Base-by-base conservation (phyloP, 2,888 invertebrate genomes). In the Epistrophe grossulariae region DNA sequence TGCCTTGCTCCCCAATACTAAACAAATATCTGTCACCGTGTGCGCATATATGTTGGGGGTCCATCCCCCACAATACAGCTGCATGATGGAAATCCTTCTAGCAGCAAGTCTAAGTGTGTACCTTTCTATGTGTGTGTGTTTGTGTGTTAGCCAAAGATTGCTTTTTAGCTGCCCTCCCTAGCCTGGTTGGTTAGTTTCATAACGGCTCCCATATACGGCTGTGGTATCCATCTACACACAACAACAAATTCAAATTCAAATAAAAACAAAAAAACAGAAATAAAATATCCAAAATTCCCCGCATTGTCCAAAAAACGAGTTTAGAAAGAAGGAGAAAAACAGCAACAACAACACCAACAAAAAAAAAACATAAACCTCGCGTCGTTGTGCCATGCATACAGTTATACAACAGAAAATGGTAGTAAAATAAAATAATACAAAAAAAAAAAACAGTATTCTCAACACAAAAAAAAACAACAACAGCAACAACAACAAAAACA, bases 171-270 rank as follows among this genome's bases (percentile, higher is more conserved):
- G 87, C 79, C 85, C 85, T 82, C 79, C 85, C 78, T 74, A 82
- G 85, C 31, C 87, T 87, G 87, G 87, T 87, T 87, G 87, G 87
- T 87, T 87, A 87, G 87, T 87, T 87, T 57, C 79, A 71, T 79
- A 71, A 76, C 87, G 87, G 79, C 87, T 76, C 73, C 78, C 60
- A 79, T 55, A 68, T 73, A 68, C 79, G 59, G 60, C 70, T 70
- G 55, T 57, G 68, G 59, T 73, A 79, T 72, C 82, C 80, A 79
- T 72, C 82, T 72, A 70, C 50, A 79, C 71, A 79, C 43, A 70
- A 48, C 40, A 45, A 48, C 45, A 76, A 6, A 38, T 19, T 9
- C 7, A 43, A 43, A 60, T n/a, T n/a, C n/a, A n/a, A n/a, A n/a
- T n/a, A n/a, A n/a, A n/a, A n/a, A n/a, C n/a, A 72, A 64, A 62